phyloP scores from a whole-genome alignment of 1,140 invertebrate genomes.

The Calosoma granatense region DNA sequence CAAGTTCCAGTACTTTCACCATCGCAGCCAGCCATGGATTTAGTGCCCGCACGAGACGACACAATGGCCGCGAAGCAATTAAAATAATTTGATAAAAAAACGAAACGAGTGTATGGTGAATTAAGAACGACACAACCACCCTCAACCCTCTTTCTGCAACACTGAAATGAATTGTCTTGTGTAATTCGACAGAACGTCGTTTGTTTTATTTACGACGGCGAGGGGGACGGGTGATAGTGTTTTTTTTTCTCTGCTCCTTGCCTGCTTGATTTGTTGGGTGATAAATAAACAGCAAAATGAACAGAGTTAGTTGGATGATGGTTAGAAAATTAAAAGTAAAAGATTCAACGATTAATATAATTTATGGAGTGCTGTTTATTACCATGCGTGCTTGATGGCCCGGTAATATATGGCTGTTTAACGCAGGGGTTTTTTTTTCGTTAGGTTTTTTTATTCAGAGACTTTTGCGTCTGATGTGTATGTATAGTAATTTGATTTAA shows the following conservation, averaged over 20 bases:
- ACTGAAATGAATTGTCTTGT: not conserved
- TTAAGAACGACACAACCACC: not conserved
- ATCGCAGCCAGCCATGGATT: no score
- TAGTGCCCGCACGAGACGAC: no score
- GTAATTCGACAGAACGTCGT: not conserved
- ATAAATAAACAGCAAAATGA: not conserved
- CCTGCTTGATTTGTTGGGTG: no score
- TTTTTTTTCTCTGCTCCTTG: not conserved
- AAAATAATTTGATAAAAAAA: not conserved
- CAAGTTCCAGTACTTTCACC: no score
- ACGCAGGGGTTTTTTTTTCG: no score
- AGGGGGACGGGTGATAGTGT: not conserved
- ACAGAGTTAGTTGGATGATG: not conserved
- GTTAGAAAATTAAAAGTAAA: not conserved
- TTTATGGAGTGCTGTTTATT: no score
- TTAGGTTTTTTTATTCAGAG: no score
- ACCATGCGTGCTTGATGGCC: no score
- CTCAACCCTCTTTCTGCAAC: not conserved
- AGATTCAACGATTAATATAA: not conserved
- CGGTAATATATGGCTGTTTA: no score
- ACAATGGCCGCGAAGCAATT: not conserved
- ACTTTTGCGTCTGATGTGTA: no score
- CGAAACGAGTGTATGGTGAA: not conserved
- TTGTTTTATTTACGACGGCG: not conserved
- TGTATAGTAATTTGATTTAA: no score